Evolutionary conservation across 2,888 invertebrate genomes (phyloP).

Genomic region (Agriopis leucophaearia): DNA sequence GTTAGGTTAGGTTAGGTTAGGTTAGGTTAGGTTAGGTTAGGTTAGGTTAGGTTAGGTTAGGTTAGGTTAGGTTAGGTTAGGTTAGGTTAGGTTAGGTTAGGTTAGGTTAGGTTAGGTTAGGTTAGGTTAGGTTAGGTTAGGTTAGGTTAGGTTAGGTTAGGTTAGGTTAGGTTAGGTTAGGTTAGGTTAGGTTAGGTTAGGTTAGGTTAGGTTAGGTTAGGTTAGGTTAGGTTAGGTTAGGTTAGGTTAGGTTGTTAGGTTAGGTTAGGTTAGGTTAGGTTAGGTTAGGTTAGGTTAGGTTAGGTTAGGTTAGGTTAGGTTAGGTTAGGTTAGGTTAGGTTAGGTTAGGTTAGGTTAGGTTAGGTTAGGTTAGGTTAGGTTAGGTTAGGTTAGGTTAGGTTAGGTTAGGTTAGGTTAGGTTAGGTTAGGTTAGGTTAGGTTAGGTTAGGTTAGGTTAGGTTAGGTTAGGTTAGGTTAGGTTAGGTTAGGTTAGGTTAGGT

Average conservation of each 20-base stretch:
- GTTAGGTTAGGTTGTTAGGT: too few species aligned
- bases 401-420: conserved; percentile 47
- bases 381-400: conserved; percentile 45
- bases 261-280: conserved; percentile 13
- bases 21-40: conserved; percentile 11
- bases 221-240: conserved; percentile 12
- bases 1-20: conserved; percentile 12
- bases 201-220: conserved; percentile 11
- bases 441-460: conserved; percentile 44
- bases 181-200: conserved; percentile 10
- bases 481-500: conserved; percentile 39
- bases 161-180: conserved; percentile 13
- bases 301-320: conserved; percentile 44
- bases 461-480: conserved; percentile 35
- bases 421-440: conserved; percentile 38
- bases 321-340: conserved; percentile 47
- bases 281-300: conserved; percentile 27
- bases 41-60: conserved; percentile 12
- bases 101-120: conserved; percentile 9
- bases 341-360: conserved; percentile 48
- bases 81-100: conserved; percentile 11
- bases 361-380: conserved; percentile 41
- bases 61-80: conserved; percentile 10
- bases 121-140: conserved; percentile 12
- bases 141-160: conserved; percentile 12